phyloP scores from a whole-genome alignment of 2,797 vertebrate species.

The Artibeus lituratus region DNA sequence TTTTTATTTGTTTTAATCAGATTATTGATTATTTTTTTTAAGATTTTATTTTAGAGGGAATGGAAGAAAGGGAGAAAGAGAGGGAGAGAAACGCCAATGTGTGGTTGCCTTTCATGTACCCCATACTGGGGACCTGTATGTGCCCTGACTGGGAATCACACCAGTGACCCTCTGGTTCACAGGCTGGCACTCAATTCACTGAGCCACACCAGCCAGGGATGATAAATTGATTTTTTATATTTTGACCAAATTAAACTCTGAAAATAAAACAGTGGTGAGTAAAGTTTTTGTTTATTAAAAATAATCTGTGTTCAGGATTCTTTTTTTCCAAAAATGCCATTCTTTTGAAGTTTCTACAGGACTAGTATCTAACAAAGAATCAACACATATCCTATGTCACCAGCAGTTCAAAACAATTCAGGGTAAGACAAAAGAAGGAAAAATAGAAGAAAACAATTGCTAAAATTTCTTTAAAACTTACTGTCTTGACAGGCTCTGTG shows the following conservation, averaged over 20 bases:
- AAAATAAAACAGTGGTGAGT: not conserved
- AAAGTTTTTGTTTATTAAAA: not conserved
- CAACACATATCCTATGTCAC: no score
- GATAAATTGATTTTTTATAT: not conserved
- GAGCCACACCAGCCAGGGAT: not conserved
- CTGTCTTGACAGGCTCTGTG: not conserved
- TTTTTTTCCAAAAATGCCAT: not conserved
- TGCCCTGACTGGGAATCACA: no score
- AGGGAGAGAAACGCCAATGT: no score
- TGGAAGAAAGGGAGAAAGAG: no score
- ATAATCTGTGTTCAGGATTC: not conserved
- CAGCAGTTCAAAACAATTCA: not conserved
- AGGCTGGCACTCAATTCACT: no score
- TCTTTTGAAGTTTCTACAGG: not conserved
- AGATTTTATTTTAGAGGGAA: no score
- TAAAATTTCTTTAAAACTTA: not conserved
- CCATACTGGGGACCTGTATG: no score
- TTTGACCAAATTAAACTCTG: not conserved
- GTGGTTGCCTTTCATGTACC: no score
- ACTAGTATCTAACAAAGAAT: not conserved
- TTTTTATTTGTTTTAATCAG: not conserved
- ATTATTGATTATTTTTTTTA: not conserved
- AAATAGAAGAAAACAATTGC: not conserved
- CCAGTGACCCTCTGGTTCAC: no score
- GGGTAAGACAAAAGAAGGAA: not conserved